Evolutionary conservation across 2,113 vertebrate genomes (phyloP).

Genomic region (Mesitornis unicolor): DNA sequence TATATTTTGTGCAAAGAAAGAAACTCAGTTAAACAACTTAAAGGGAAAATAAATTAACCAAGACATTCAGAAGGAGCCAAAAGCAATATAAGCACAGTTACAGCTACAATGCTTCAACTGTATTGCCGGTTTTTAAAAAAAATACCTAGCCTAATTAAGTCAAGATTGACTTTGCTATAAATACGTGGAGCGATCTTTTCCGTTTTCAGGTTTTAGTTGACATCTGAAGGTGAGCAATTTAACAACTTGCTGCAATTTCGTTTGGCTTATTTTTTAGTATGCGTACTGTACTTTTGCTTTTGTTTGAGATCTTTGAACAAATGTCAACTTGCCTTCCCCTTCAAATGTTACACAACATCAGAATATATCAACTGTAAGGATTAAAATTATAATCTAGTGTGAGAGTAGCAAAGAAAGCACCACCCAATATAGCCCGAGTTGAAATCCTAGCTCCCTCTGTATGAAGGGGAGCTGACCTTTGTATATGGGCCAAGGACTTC

Average conservation of each 20-base stretch:
- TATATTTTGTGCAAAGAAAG: slow-evolving; percentile 9
- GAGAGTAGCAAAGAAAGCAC: not conserved
- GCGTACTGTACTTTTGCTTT: not conserved
- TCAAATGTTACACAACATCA: not conserved
- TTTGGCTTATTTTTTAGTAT: not conserved
- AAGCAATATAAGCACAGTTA: not conserved
- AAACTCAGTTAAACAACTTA: not conserved
- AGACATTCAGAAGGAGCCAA: slow-evolving; percentile 19
- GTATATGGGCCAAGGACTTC: not conserved
- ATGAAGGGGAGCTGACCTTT: not conserved
- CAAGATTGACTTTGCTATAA: not conserved
- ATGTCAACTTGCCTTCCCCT: not conserved
- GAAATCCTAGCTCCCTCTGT: not conserved
- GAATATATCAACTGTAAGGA: not conserved
- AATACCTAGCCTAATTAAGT: not conserved
- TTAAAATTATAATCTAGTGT: not conserved
- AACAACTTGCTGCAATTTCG: not conserved
- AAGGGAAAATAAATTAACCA: slow-evolving; percentile 4
- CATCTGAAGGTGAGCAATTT: not conserved
- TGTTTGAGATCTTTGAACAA: not conserved
- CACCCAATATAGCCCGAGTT: not conserved
- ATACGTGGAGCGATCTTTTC: not conserved
- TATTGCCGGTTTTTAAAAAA: not conserved
- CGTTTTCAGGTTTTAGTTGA: not conserved
- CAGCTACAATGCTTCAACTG: not conserved